Evolutionary conservation across 1,140 invertebrate species (phyloP), one percentile per base, ranked within the genome.

Genomic region (Cataglyphis hispanica): DNA sequence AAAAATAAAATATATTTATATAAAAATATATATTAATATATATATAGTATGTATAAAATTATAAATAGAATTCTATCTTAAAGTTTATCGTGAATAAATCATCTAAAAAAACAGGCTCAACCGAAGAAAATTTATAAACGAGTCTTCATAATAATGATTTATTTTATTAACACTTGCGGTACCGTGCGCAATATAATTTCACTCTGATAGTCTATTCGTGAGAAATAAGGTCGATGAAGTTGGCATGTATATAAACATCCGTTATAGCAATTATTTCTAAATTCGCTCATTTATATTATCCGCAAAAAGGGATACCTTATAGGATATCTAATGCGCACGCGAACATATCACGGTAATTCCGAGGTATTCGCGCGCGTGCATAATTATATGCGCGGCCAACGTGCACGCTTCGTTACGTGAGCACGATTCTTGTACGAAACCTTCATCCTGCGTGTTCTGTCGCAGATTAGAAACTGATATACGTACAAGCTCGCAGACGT

Each of bases 391-490:
- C 66, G 50, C 25, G 34, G 16, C 27, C 46, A 72, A 61, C 27
- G 37, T 56, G 37, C 34, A 81, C 31, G 78, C 66, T 81, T 81
- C 78, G 78, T 81, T 81, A 81, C 66, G 25, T 34, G n/a, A 19
- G 43, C 46, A 60, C 22, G 66, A 81, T 72, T 53, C 66, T 40
- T 66, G 76, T 53, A 50, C 60, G 72, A 37, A 78, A 64, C 70
- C 46, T 50, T 50, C 34, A 50, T 84, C 72, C 83, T 66, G 40
- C 43, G 72, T 83, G 67, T 53, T 74, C 67, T 74, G 67, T 83
- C 67, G 67, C 78, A 74, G 78, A 83, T 83, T 74, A 83, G 78
- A 83, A 83, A 83, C 53, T 60, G 78, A 83, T 83, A 83, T 83
- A 83, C 67, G 78, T 74, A 74, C 53, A 60, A 43, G 67, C 67